Percentiles rank a stretch among this genome's conserved stretches.
These are phyloP conservation scores for Danio jaintianensis DNA, from an alignment of 2,797 vertebrate species.

Conservation along the genomic window DNA sequence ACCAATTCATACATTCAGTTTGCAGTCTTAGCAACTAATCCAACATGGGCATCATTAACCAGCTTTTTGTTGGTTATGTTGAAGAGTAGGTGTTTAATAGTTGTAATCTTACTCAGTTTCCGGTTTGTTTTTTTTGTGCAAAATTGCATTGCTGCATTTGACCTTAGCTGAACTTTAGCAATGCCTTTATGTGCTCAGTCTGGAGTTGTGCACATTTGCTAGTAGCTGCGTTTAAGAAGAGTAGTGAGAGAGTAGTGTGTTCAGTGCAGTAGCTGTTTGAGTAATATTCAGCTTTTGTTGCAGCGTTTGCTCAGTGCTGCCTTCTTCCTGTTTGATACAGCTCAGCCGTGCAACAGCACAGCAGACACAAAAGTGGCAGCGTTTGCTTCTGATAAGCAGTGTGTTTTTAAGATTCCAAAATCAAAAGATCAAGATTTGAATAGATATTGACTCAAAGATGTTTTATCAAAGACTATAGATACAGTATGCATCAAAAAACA, in stretches of 20 bases:
- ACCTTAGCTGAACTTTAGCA: conserved; percentile 68
- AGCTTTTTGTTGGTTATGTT: background rate
- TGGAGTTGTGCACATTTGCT: conserved; percentile 45
- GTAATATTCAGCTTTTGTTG: conserved; percentile 8
- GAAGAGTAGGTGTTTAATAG: background rate
- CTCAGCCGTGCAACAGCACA: conserved; percentile 37
- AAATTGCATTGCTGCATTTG: conserved; percentile 40
- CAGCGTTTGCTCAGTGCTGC: conserved; percentile 15
- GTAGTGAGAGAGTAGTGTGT: background rate
- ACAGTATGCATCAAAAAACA: too few relatives aligned
- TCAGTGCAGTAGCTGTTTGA: background rate
- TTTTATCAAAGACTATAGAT: too few relatives aligned
- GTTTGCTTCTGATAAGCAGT: background rate
- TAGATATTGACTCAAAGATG: background rate
- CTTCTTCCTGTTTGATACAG: conserved; percentile 59
- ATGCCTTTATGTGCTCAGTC: conserved; percentile 38
- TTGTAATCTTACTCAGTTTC: conserved; percentile 60
- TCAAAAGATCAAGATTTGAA: background rate
- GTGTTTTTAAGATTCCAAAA: background rate
- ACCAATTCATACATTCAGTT: background rate
- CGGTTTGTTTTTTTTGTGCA: conserved; percentile 15
- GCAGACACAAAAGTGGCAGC: conserved; percentile 27
- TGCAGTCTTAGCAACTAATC: background rate
- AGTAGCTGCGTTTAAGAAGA: background rate
- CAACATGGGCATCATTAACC: background rate